These are phyloP conservation scores for Onchidella celtica DNA, from an alignment of 2,888 invertebrate species.

Conservation along the genomic window DNA sequence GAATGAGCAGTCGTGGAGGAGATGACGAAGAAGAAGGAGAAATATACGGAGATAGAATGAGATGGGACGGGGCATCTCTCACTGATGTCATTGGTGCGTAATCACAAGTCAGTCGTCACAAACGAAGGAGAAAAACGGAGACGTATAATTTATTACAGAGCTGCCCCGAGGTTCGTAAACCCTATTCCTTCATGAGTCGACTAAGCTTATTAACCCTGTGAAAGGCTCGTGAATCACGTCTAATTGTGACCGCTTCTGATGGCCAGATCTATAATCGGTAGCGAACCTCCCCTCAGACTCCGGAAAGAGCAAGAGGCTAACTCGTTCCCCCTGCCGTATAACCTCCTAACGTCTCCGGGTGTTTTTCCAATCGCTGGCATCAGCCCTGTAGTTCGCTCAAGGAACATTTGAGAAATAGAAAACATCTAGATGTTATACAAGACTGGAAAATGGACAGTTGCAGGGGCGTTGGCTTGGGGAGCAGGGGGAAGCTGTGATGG, in stretches of 20 bases:
- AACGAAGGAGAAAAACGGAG: background rate
- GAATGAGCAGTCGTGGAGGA: too few relatives aligned
- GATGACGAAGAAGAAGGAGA: too few relatives aligned
- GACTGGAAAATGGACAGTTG: too few relatives aligned
- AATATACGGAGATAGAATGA: too few relatives aligned
- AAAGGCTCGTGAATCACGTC: conserved; percentile 39
- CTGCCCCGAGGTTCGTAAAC: background rate
- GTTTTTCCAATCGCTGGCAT: too few relatives aligned
- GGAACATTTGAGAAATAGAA: too few relatives aligned
- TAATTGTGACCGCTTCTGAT: conserved; percentile 40
- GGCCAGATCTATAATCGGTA: conserved; percentile 35
- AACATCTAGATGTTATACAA: too few relatives aligned
- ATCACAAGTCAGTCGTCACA: conserved; percentile 17
- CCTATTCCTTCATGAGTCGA: conserved; percentile 24
- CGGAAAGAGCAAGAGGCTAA: background rate
- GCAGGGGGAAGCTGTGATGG: too few relatives aligned
- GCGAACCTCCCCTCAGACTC: conserved; percentile 4
- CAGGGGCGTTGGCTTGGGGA: too few relatives aligned
- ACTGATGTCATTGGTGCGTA: conserved; percentile 29
- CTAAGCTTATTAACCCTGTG: conserved; percentile 43
- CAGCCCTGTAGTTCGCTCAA: too few relatives aligned
- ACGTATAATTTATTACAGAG: conserved; percentile 35
- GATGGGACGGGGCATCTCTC: too few relatives aligned
- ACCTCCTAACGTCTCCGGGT: background rate
- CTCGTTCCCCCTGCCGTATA: background rate